Percentiles rank a stretch among this genome's conserved stretches.
Evolutionary conservation across 2,113 vertebrate genomes (phyloP).

Genomic region (Hiodon tergisus): DNA sequence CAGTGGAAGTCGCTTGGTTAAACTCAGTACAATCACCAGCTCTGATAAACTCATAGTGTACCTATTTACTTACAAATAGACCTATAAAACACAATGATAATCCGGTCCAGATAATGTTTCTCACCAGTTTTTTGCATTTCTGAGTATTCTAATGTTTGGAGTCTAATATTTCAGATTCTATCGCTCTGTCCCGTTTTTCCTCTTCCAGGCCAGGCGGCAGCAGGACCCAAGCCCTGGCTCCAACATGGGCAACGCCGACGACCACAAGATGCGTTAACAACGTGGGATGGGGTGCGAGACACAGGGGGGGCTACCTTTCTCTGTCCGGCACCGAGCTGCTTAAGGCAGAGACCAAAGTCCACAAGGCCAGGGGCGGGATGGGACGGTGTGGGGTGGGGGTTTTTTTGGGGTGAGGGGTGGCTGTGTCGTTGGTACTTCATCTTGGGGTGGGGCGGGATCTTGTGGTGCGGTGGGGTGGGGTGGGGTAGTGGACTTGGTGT

Average conservation of each 20-base stretch:
- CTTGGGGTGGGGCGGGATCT: neutral
- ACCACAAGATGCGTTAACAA: conserved; percentile 87
- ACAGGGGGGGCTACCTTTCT: conserved; percentile 31
- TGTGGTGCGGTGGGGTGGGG: conserved; percentile 1
- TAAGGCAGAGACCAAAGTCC: conserved; percentile 47
- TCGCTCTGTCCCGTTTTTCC: neutral
- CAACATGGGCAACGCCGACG: conserved; percentile 84
- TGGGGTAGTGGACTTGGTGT: conserved; percentile 35
- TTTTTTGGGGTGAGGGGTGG: neutral
- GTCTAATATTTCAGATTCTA: neutral
- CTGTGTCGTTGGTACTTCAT: neutral
- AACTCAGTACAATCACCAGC: neutral
- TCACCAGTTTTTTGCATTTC: neutral
- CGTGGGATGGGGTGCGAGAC: conserved; percentile 27
- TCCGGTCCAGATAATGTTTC: neutral
- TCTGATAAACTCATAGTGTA: neutral
- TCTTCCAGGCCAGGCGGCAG: conserved; percentile 86
- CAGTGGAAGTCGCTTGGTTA: neutral
- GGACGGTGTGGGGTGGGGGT: conserved; percentile 5
- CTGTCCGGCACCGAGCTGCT: conserved; percentile 30
- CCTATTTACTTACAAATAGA: too few relatives aligned
- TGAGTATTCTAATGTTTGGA: neutral
- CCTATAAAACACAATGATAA: neutral
- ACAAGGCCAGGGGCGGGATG: conserved; percentile 22
- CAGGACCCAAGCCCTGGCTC: conserved; percentile 95